Base-by-base conservation (phyloP, 1,140 invertebrate species). In the Brevipalpus yothersi region DNA sequence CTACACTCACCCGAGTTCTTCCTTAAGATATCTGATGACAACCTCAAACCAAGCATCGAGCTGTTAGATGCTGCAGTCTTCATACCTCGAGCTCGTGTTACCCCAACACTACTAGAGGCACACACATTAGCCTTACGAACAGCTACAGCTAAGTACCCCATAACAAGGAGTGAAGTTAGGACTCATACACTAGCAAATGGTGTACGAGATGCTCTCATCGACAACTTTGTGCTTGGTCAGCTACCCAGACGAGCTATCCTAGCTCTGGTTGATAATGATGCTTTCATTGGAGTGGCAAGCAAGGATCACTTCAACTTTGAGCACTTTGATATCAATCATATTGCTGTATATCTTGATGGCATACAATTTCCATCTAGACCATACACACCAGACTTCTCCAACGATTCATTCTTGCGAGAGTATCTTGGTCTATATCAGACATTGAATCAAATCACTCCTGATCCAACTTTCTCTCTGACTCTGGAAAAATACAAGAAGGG, bases 101-200 rank as follows among this genome's bases (percentile, higher is more conserved):
- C n/a, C n/a, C n/a, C n/a, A n/a, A n/a, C n/a, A n/a, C n/a, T n/a
- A n/a, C n/a, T n/a, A n/a, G n/a, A n/a, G n/a, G n/a, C n/a, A n/a
- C n/a, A n/a, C n/a, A n/a, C n/a, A n/a, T n/a, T n/a, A 4, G 58
- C 55, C 51, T 53, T 63, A 15, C n/a, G 41, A n/a, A 59, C 60
- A 0, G 15, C 54, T 8, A 53, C 53, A n/a, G 43, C 45, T 12
- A 23, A 55, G 1, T 63, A 62, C 53, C 60, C 60, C 8, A 61
- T 61, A 5, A 53, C 42, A 31, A 56, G 61, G 58, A 43, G 59
- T 17, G 60, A 66, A n/a, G 59, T 65, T 42, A 65, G 62, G 54
- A 53, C 58, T 19, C 61, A 60, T 45, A 60, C 56, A 3, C 4
- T 5, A 45, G n/a, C n/a, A n/a, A n/a, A n/a, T n/a, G n/a, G n/a